These are phyloP conservation scores for Leptinotarsa undecemlineata DNA, from an alignment of 1,140 invertebrate genomes.

Conservation along the genomic window DNA sequence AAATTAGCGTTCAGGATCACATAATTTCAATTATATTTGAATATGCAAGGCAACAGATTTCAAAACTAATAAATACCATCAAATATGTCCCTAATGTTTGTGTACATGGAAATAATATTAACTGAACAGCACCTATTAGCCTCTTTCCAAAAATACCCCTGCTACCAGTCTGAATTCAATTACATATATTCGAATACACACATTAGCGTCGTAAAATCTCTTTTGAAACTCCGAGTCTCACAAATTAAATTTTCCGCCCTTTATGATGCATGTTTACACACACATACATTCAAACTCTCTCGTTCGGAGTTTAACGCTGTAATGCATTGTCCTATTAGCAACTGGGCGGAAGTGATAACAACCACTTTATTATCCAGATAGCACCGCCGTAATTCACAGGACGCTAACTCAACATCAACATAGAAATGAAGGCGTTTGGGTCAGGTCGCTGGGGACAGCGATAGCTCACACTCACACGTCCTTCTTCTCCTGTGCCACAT, in stretches of 20 bases:
- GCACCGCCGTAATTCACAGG: constrained; percentile 35
- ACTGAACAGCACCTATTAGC: too few relatives aligned
- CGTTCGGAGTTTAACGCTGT: constrained; percentile 36
- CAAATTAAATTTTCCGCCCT: constrained; percentile 15
- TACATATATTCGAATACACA: not conserved
- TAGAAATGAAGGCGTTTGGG: constrained; percentile 21
- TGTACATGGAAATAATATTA: too few relatives aligned
- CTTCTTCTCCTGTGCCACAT: constrained; percentile 6
- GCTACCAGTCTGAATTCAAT: not conserved
- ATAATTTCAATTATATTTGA: too few relatives aligned
- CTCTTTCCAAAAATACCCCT: not conserved
- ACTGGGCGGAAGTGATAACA: constrained; percentile 49
- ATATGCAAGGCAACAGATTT: too few relatives aligned
- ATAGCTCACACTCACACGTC: constrained; percentile 18
- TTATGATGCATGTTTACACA: constrained; percentile 40
- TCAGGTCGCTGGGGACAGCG: constrained; percentile 21
- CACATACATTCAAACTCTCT: constrained; percentile 18
- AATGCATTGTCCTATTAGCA: constrained; percentile 47
- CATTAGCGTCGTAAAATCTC: not conserved
- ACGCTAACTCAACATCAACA: constrained; percentile 28
- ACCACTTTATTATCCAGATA: constrained; percentile 46
- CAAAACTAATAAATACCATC: too few relatives aligned
- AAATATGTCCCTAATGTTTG: too few relatives aligned
- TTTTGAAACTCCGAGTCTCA: not conserved
- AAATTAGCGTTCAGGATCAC: too few relatives aligned